Evolutionary conservation across 2,113 vertebrate species (phyloP).

Genomic region (Zapus hudsonius): DNA sequence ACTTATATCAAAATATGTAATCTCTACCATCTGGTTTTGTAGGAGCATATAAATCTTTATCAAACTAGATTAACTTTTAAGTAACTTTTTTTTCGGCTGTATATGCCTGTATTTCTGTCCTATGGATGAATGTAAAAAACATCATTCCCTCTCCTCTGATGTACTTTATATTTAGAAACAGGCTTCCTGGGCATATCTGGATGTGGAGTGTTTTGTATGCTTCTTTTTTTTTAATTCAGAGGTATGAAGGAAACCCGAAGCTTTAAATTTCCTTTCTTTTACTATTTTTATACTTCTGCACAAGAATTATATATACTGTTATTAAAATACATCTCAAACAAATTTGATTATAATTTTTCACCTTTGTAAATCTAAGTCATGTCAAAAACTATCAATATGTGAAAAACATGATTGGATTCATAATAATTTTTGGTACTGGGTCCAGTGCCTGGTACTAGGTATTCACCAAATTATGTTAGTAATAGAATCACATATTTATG

Average conservation of each 20-base stretch:
- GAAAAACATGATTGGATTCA: neutral
- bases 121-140: conserved; percentile 57
- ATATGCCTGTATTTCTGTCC: conserved; percentile 57
- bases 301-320: neutral
- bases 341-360: conserved; percentile 4
- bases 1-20: conserved; percentile 78
- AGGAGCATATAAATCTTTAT: conserved; percentile 75
- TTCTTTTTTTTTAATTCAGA: conserved; percentile 36
- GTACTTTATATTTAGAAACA: conserved; percentile 58
- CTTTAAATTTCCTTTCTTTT: neutral
- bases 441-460: neutral
- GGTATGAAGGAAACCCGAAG: conserved; percentile 35
- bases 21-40: conserved; percentile 73
- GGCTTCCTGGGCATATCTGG: conserved; percentile 29
- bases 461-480: conserved; percentile 18
- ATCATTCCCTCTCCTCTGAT: conserved; percentile 15
- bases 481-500: neutral
- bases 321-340: neutral
- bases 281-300: neutral
- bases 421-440: conserved; percentile 12
- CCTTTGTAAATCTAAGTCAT: neutral
- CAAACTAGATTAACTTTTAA: conserved; percentile 73
- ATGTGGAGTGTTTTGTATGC: neutral
- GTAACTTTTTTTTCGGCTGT: neutral
- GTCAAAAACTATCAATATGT: neutral